Conservation (phyloP, 2,888 invertebrate species). For the Caenorhabditis sulstoni region DNA sequence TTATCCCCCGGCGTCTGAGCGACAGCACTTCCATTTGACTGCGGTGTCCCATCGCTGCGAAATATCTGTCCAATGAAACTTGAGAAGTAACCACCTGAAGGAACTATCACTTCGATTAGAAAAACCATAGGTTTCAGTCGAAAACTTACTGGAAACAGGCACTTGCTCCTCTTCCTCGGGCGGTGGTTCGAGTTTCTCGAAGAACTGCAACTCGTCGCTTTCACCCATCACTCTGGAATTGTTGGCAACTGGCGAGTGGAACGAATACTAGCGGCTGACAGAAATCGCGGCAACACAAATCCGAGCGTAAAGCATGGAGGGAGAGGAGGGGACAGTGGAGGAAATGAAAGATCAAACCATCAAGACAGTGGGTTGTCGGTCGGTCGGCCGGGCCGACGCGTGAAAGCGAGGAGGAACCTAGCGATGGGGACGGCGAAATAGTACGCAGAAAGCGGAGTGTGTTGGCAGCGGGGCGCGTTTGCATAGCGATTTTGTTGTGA, state of each 20-base stretch:
- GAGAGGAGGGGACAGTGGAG: constrained; percentile 9
- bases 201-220: constrained; percentile 48
- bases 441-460: constrained; percentile 10
- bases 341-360: constrained; percentile 53
- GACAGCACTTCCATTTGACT: constrained; percentile 6
- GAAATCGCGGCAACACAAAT: constrained; percentile 10
- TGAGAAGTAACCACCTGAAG: constrained; percentile 57
- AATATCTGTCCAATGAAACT: constrained; percentile 56
- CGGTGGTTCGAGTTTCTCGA: constrained; percentile 52
- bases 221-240: constrained; percentile 48
- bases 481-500: no score
- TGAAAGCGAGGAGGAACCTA: constrained; percentile 4
- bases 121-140: neutral
- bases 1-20: constrained; percentile 5
- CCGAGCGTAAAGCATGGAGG: constrained; percentile 18
- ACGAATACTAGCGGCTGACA: constrained; percentile 7
- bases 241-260: neutral
- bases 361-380: constrained; percentile 31
- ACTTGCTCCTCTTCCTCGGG: constrained; percentile 43
- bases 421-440: constrained; percentile 10
- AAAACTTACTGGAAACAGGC: constrained; percentile 23
- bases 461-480: constrained; percentile 33
- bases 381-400: neutral
- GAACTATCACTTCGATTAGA: neutral
- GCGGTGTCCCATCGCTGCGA: constrained; percentile 39